These are phyloP conservation scores for Atta texana DNA, from an alignment of 1,140 invertebrate genomes.

Conservation along the genomic window DNA sequence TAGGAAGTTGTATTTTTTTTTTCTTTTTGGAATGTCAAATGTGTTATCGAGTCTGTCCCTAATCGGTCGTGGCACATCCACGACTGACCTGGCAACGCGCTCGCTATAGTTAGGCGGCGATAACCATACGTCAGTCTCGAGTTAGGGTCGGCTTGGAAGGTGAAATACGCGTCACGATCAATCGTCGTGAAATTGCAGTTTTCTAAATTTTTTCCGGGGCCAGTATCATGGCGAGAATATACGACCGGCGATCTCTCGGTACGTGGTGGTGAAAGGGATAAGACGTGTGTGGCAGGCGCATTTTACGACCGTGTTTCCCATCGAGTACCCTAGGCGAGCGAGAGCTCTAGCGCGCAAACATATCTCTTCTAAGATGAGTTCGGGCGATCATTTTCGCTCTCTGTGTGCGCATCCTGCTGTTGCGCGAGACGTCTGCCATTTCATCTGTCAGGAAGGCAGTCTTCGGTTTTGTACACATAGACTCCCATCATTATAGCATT, in stretches of 20 bases:
- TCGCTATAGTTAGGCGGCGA: neutral
- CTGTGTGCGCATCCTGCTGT: neutral
- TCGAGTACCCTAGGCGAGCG: conserved; percentile 36
- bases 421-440: conserved; percentile 48
- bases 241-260: conserved; percentile 30
- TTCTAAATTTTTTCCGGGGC: conserved; percentile 47
- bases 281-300: conserved; percentile 57
- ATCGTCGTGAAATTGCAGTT: conserved; percentile 57
- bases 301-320: conserved; percentile 55
- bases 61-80: conserved; percentile 4
- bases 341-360: conserved; percentile 29
- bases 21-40: neutral
- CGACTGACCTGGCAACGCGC: neutral
- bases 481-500: conserved; percentile 52
- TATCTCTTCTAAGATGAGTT: conserved; percentile 49
- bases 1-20: neutral
- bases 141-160: conserved; percentile 44
- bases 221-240: conserved; percentile 48
- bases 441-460: conserved; percentile 42
- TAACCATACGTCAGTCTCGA: conserved; percentile 47
- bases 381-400: conserved; percentile 48
- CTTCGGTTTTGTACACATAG: conserved; percentile 65
- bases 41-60: neutral
- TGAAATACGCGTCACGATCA: conserved; percentile 59
- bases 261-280: conserved; percentile 56